A percentile compares a stretch with the other conserved stretches of the same genome.
Evolutionary conservation across 2,888 invertebrate species (phyloP).

Genomic region (Drosophila suboccidentalis): DNA sequence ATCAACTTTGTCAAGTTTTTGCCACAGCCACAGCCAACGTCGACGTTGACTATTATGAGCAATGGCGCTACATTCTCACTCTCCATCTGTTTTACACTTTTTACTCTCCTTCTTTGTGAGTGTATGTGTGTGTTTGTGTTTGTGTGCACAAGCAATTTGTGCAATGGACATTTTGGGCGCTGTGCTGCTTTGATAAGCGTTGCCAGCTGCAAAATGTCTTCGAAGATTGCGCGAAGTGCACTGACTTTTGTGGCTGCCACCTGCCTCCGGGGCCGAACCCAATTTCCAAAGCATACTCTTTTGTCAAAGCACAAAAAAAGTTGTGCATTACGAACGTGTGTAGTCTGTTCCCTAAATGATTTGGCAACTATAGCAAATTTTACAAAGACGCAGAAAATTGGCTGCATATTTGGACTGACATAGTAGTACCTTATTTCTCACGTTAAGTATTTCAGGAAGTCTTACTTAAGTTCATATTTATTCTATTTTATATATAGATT

Average conservation of each 20-base stretch:
- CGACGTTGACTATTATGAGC: conserved; percentile 70
- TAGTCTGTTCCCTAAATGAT: conserved; percentile 2
- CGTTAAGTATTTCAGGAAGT: not conserved
- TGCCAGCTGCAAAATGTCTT: conserved; percentile 78
- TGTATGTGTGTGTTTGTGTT: conserved; percentile 9
- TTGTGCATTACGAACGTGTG: conserved; percentile 5
- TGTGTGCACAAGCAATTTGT: conserved; percentile 73
- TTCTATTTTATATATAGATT: not conserved
- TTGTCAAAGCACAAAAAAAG: conserved; percentile 2
- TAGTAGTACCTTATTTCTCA: not conserved
- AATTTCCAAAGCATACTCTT: conserved; percentile 14
- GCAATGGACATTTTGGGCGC: conserved; percentile 76
- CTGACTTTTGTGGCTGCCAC: conserved; percentile 63
- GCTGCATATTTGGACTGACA: not conserved
- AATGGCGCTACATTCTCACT: conserved; percentile 52
- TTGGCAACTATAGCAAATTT: not conserved
- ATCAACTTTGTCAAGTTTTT: conserved; percentile 80
- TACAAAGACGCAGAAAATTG: conserved; percentile 12
- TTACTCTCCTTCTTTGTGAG: not conserved
- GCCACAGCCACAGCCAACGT: conserved; percentile 55
- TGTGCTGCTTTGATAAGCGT: conserved; percentile 69
- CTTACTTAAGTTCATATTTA: not conserved
- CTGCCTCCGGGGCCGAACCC: conserved; percentile 23
- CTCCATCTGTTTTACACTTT: conserved; percentile 9
- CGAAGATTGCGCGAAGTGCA: conserved; percentile 74